Conservation (phyloP, 2,888 invertebrate genomes). For the Eupelmus urozonus region DNA sequence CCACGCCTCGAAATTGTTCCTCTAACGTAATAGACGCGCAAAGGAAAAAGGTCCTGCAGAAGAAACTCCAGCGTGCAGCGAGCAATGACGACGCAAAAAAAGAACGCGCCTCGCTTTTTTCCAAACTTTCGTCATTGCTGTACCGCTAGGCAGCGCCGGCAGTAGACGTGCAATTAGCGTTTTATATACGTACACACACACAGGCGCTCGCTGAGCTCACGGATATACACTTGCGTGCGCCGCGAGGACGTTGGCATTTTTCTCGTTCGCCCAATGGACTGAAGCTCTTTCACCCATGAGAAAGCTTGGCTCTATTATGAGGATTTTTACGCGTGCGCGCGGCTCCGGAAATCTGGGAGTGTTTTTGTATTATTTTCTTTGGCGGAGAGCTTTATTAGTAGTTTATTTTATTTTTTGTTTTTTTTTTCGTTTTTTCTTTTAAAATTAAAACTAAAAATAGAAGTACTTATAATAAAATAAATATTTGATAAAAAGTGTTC, state of each 20-base stretch:
- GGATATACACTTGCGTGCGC: not conserved
- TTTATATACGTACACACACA: conserved; percentile 11
- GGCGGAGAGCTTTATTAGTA: no score
- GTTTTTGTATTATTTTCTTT: not conserved
- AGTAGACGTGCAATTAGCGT: conserved; percentile 42
- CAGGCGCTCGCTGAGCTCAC: no score
- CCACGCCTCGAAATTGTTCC: no score
- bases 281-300: conserved; percentile 22
- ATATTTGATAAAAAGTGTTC: no score
- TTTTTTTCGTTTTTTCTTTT: no score
- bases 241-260: conserved; percentile 37
- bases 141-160: conserved; percentile 31
- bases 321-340: conserved; percentile 23
- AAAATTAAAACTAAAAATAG: no score
- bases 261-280: not conserved
- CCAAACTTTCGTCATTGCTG: conserved; percentile 40
- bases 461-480: no score
- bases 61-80: not conserved
- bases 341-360: not conserved
- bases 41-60: not conserved
- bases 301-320: not conserved
- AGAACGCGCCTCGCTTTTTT: conserved; percentile 16
- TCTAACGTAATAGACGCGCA: not conserved
- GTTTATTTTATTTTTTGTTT: no score
- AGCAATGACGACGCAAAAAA: not conserved